Percentiles rank a stretch among this genome's conserved stretches.
phyloP scores from a whole-genome alignment of 2,888 invertebrate species.

The Troilus luridus region DNA sequence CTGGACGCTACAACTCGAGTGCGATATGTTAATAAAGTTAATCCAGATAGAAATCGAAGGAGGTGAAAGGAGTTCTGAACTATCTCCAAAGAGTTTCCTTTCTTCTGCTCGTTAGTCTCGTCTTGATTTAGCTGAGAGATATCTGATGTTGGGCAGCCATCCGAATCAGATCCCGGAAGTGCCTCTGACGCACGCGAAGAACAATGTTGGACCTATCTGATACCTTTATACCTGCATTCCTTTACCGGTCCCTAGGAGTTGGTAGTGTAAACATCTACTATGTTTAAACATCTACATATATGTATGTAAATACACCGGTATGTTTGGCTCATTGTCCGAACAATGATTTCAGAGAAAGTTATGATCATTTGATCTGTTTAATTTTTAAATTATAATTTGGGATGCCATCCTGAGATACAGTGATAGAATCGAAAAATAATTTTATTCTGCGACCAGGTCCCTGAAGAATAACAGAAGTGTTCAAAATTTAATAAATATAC shows the following conservation, averaged over 20 bases:
- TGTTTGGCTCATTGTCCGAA: no score
- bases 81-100: background rate
- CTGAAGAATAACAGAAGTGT: no score
- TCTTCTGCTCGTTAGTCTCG: background rate
- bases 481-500: no score
- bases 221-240: background rate
- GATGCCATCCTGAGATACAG: no score
- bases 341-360: no score
- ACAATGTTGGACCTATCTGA: background rate
- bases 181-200: background rate
- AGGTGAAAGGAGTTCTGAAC: background rate
- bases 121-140: background rate
- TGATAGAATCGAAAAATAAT: no score
- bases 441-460: no score
- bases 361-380: no score
- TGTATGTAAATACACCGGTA: no score
- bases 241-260: background rate
- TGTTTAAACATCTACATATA: no score
- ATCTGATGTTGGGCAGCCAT: background rate
- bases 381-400: no score
- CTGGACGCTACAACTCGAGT: background rate
- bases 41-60: background rate
- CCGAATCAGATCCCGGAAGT: background rate
- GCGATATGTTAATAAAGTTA: constrained; percentile 26
- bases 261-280: background rate